These are phyloP conservation scores for Rotaria magnacalcarata DNA, from an alignment of 2,888 invertebrate species.

Conservation along the genomic window DNA sequence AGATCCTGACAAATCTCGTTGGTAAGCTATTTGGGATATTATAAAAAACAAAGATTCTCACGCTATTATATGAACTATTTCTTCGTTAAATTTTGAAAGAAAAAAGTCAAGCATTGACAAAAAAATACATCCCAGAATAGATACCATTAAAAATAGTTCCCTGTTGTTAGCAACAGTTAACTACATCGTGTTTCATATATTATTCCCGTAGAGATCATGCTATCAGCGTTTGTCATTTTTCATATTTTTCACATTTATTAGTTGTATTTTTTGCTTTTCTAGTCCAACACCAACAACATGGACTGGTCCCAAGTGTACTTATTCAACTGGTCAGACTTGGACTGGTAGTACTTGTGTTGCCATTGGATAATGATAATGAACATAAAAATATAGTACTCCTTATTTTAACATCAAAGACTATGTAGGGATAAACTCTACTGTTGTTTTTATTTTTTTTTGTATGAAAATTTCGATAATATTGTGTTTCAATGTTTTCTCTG, in stretches of 20 bases:
- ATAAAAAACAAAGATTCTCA: too few relatives aligned
- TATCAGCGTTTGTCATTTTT: too few relatives aligned
- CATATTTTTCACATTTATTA: background rate
- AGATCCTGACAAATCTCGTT: too few relatives aligned
- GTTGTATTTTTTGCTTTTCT: background rate
- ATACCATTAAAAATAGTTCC: too few relatives aligned
- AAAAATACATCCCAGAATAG: too few relatives aligned
- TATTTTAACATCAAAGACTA: background rate
- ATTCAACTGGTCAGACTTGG: background rate
- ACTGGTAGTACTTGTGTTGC: background rate
- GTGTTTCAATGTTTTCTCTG: background rate
- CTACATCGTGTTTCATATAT: too few relatives aligned
- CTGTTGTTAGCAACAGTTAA: too few relatives aligned
- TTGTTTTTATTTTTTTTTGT: background rate
- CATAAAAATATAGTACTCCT: background rate
- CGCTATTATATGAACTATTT: too few relatives aligned
- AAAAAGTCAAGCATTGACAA: too few relatives aligned
- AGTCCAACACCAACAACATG: slow-evolving; percentile 4
- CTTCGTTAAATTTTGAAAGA: too few relatives aligned
- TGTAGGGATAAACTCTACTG: background rate
- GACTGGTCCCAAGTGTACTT: background rate
- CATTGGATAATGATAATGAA: background rate
- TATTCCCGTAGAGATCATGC: too few relatives aligned
- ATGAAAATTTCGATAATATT: background rate
- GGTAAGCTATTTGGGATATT: too few relatives aligned